Conservation (phyloP, 2,113 vertebrate species). For the Macquaria ambigua region DNA sequence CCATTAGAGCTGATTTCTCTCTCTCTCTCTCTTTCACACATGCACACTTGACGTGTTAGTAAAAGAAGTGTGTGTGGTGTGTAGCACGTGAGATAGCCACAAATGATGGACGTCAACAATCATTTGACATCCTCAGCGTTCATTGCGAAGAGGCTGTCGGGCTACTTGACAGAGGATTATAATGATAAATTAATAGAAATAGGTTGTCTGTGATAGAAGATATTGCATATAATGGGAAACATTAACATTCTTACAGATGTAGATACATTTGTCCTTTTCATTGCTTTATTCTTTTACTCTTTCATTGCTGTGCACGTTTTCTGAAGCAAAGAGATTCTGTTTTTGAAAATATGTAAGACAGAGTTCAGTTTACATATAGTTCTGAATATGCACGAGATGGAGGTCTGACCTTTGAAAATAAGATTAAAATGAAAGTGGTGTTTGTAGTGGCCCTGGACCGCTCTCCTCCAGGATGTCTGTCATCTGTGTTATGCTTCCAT, state of each 20-base stretch:
- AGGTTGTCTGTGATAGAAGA: neutral
- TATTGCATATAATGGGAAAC: neutral
- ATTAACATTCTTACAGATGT: neutral
- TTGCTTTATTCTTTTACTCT: neutral
- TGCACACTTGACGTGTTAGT: too few relatives aligned
- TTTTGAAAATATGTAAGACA: neutral
- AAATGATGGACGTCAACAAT: neutral
- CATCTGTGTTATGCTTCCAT: conserved; percentile 56
- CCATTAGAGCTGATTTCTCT: conserved; percentile 23
- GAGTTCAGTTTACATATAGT: neutral
- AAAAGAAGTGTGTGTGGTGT: too few relatives aligned
- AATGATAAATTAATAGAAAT: neutral
- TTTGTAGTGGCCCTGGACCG: too few relatives aligned
- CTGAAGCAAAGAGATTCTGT: neutral
- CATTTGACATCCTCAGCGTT: neutral
- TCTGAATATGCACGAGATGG: neutral
- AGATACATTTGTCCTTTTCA: neutral
- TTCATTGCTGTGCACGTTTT: neutral
- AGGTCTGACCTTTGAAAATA: neutral
- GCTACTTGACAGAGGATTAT: neutral
- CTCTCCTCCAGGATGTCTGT: neutral
- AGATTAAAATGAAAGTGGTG: neutral
- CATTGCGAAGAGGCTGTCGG: neutral
- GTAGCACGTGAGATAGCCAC: neutral
- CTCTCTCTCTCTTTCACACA: neutral